Evolutionary conservation across 2,113 vertebrate genomes (phyloP).

Genomic region (Coryphaenoides rupestris): DNA sequence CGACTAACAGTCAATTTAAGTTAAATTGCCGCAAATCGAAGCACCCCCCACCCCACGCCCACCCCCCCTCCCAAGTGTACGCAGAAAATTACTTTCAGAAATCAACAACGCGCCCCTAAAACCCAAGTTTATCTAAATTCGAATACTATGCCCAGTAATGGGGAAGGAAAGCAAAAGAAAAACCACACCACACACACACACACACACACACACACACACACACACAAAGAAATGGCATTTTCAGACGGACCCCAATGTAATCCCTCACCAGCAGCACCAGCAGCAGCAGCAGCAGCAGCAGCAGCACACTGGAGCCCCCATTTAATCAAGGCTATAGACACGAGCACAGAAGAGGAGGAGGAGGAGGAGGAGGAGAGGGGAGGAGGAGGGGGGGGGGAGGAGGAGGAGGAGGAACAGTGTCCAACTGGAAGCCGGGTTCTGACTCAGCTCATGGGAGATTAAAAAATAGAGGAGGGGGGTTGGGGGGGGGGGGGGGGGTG

Average conservation of each 20-base stretch:
- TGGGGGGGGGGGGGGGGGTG: conserved; percentile 67
- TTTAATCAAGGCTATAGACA: conserved; percentile 77
- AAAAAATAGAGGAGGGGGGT: conserved; percentile 71
- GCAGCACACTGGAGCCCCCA: conserved; percentile 59
- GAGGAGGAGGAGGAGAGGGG: no score
- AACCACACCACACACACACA: conserved; percentile 15
- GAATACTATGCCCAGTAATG: conserved; percentile 66
- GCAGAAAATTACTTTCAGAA: conserved; percentile 48
- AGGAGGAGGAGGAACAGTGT: conserved; percentile 70
- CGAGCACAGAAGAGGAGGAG: conserved; percentile 67
- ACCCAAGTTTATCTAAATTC: conserved; percentile 62
- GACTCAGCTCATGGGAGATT: conserved; percentile 80
- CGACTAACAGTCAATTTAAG: conserved; percentile 9
- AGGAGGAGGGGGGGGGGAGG: no score
- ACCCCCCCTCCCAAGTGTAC: conserved; percentile 60
- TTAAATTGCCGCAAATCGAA: conserved; percentile 59
- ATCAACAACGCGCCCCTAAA: conserved; percentile 47
- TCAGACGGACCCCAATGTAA: conserved; percentile 72
- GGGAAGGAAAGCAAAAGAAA: conserved; percentile 36
- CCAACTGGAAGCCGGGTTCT: conserved; percentile 75
- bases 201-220: conserved; percentile 33
- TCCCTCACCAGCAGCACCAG: conserved; percentile 54
- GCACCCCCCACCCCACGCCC: no score
- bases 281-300: conserved; percentile 36
- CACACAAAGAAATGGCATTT: conserved; percentile 60